Evolutionary conservation across 2,888 invertebrate genomes (phyloP), one percentile per base, ranked within the genome.

Genomic region (Drosophila paracracens): DNA sequence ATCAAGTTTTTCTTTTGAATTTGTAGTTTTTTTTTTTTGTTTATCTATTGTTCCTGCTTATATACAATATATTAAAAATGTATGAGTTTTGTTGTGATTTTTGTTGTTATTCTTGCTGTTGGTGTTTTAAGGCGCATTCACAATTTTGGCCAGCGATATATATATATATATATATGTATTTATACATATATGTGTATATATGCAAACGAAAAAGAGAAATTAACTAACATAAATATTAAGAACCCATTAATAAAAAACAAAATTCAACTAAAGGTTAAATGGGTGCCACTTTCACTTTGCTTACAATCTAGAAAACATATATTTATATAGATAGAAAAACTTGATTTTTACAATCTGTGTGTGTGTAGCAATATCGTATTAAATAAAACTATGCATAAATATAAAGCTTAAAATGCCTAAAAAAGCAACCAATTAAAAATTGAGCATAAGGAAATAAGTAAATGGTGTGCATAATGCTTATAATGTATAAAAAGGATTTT

Each of bases 331-430:
- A 46, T 64, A 38, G 21, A 57, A 52, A 38, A 70, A 71, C 53
- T 71, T 38, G 60, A 60, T 70, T 43, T 31, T 8, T 43, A 25
- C 40, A 69, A 60, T 69, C 48, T 53, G 36, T 74, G 43, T 52
- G 31, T 50, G 40, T 64, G 38, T 72, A 46, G 51, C 80, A 88
- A 83, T 87, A 84, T 51, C 11, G 29, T 29, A 52, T 89, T 79
- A 82, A 75, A 68, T 89, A 89, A 85, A 88, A 80, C 78, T 85
- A 85, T 46, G 68, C 86, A 89, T 89, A 89, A 82, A 89, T 85
- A 76, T 76, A 67, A 68, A 74, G 66, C 74, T 81, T 74, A 78
- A 70, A 57, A 46, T 66, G 76, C 38, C 59, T 80, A 67, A 53
- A 36, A 51, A 63, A 73, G 40, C 63, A 77, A 62, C 54, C 64